Percentiles rank a stretch among this genome's conserved stretches.
These are phyloP conservation scores for Pyrochroa serraticornis DNA, from an alignment of 2,888 invertebrate genomes.

Conservation along the genomic window DNA sequence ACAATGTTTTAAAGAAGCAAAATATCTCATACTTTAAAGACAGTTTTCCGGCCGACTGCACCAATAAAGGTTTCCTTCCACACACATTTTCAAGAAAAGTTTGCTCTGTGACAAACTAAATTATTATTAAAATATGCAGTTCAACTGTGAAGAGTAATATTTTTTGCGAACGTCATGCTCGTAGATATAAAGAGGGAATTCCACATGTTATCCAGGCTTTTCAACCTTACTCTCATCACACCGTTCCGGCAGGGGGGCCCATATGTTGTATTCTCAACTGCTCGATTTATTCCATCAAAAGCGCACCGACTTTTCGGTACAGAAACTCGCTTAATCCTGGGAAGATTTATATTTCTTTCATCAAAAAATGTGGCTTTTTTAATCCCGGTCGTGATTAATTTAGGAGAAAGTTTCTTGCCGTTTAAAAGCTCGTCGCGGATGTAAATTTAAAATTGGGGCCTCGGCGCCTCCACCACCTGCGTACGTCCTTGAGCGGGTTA, in stretches of 20 bases:
- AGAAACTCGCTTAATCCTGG: no score
- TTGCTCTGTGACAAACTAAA: slow-evolving; percentile 35
- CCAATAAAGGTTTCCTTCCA: no score
- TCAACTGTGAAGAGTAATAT: slow-evolving; percentile 46
- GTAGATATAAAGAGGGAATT: slow-evolving; percentile 49
- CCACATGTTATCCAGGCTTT: slow-evolving; percentile 51
- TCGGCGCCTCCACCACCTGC: slow-evolving; percentile 37
- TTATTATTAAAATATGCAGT: slow-evolving; percentile 52
- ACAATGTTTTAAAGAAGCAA: no score
- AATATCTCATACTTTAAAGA: no score
- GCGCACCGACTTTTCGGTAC: no score
- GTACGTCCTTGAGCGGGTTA: slow-evolving; percentile 42
- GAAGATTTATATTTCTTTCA: no score
- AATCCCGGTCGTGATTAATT: slow-evolving; percentile 24
- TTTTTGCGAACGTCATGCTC: slow-evolving; percentile 42
- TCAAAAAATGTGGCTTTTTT: neutral
- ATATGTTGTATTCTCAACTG: slow-evolving; percentile 2
- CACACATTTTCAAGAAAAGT: neutral
- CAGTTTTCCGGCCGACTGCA: no score
- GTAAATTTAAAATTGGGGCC: slow-evolving; percentile 50
- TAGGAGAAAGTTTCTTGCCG: slow-evolving; percentile 15
- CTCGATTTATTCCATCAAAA: no score
- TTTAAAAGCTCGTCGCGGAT: slow-evolving; percentile 48
- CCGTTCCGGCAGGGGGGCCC: slow-evolving; percentile 13
- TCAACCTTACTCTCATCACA: slow-evolving; percentile 33